Percentiles rank a stretch among this genome's conserved stretches.
Evolutionary conservation across 1,140 invertebrate species (phyloP).

Genomic region (Dreissena polymorpha): DNA sequence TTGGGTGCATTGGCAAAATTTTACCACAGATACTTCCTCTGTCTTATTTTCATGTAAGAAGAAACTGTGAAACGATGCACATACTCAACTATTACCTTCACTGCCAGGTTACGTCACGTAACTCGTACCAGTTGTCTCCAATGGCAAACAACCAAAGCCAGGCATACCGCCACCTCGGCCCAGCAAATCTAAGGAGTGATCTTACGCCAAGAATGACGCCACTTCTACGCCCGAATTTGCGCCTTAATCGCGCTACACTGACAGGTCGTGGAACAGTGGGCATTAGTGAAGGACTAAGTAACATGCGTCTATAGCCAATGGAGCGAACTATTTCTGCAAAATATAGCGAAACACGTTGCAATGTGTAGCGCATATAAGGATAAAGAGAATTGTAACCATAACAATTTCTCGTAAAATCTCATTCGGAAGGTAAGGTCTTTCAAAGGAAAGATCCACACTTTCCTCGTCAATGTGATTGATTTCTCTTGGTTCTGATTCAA

Average conservation of each 20-base stretch:
- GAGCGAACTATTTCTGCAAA: neutral
- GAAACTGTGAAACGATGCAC: no score
- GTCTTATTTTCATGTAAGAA: no score
- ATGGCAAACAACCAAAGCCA: neutral
- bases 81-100: no score
- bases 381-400: no score
- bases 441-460: neutral
- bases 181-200: neutral
- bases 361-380: slow-evolving; percentile 7
- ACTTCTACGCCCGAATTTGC: neutral
- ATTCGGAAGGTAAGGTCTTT: neutral
- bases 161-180: neutral
- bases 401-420: neutral
- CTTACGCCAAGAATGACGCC: neutral
- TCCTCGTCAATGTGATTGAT: neutral
- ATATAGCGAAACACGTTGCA: neutral
- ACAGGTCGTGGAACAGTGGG: neutral
- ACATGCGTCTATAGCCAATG: neutral
- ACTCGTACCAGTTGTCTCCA: neutral
- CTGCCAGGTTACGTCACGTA: slow-evolving; percentile 1
- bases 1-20: no score
- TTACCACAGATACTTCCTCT: no score
- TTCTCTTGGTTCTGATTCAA: neutral
- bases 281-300: neutral
- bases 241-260: neutral